A percentile compares a stretch with the other conserved stretches of the same genome.
Conservation (phyloP, 2,113 vertebrate genomes). For the Vimba vimba region DNA sequence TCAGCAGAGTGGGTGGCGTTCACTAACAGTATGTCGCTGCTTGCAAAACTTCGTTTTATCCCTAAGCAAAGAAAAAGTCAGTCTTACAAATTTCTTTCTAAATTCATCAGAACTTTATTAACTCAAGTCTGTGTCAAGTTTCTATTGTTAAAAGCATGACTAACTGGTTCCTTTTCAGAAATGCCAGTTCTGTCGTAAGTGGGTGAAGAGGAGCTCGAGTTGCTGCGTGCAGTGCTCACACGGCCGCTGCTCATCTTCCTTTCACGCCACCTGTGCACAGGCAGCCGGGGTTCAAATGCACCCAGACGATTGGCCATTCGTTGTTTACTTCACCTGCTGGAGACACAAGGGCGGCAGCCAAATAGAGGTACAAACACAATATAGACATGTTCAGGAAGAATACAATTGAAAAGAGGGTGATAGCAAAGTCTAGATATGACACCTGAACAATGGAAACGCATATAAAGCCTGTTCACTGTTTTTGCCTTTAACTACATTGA, state of each 20-base stretch:
- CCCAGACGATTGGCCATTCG: constrained; percentile 96
- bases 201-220: constrained; percentile 86
- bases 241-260: constrained; percentile 95
- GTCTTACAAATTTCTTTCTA: not conserved
- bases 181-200: constrained; percentile 92
- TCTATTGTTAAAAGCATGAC: not conserved
- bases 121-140: not conserved
- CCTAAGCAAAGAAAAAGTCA: not conserved
- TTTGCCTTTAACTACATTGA: not conserved
- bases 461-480: not conserved
- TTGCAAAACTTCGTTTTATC: too few relatives aligned
- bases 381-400: not conserved
- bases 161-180: constrained; percentile 76
- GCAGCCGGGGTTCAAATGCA: constrained; percentile 96
- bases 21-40: too few relatives aligned
- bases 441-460: not conserved
- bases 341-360: constrained; percentile 83
- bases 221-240: constrained; percentile 98
- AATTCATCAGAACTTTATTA: not conserved
- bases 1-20: too few relatives aligned
- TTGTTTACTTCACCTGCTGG: constrained; percentile 94
- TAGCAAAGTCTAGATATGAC: not conserved
- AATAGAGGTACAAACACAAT: constrained; percentile 80
- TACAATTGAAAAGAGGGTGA: not conserved
- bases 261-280: constrained; percentile 95